phyloP scores from a whole-genome alignment of 2,113 vertebrate genomes.

The Channa argus region DNA sequence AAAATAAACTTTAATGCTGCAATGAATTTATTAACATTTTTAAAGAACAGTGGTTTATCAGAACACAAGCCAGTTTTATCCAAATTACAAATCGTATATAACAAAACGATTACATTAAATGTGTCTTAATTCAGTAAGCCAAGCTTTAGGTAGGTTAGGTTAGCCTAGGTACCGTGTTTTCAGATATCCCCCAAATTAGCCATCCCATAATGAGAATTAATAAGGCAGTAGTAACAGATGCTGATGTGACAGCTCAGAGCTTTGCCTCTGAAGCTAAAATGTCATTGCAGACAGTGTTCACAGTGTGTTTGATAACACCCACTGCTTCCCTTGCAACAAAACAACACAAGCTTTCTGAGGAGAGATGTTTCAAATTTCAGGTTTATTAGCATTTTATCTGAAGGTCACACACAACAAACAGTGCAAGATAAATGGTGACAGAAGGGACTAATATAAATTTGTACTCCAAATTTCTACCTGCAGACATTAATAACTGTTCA shows the following conservation, averaged over 20 bases:
- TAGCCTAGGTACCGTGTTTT: neutral
- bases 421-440: neutral
- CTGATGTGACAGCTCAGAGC: constrained; percentile 3
- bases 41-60: neutral
- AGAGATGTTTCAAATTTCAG: constrained; percentile 41
- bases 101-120: too few species aligned
- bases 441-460: neutral
- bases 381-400: constrained; percentile 22
- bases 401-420: constrained; percentile 17
- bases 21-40: neutral
- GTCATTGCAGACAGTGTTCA: constrained; percentile 23
- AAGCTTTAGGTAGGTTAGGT: too few species aligned
- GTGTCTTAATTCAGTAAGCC: neutral
- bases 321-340: constrained; percentile 28
- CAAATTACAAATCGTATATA: neutral
- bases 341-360: constrained; percentile 7
- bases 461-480: neutral
- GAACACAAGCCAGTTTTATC: neutral
- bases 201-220: neutral
- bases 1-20: too few species aligned
- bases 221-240: constrained; percentile 5
- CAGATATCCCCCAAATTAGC: neutral
- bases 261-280: constrained; percentile 22
- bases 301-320: constrained; percentile 45
- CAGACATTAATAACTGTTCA: neutral